Evolutionary conservation across 2,888 invertebrate species (phyloP).

Genomic region (Leistus spinibarbis): DNA sequence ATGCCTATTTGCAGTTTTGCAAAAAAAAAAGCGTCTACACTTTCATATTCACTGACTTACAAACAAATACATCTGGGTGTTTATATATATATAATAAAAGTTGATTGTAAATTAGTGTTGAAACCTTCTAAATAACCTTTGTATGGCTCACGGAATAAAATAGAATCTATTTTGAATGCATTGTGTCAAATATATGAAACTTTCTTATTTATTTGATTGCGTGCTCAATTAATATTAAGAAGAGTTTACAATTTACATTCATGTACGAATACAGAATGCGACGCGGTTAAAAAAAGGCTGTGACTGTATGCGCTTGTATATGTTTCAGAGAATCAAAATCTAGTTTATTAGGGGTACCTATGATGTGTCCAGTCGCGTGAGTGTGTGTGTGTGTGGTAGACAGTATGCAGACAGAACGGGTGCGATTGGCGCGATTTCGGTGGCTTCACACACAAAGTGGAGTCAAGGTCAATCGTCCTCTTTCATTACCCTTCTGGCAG

Average conservation of each 20-base stretch:
- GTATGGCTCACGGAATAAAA: background rate
- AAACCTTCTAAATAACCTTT: background rate
- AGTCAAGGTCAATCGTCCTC: conserved; percentile 31
- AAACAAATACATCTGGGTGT: too few relatives aligned
- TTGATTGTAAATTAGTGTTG: too few relatives aligned
- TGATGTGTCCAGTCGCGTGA: background rate
- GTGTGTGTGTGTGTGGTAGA: conserved; percentile 8
- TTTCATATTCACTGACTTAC: too few relatives aligned
- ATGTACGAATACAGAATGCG: background rate
- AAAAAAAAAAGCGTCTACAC: too few relatives aligned
- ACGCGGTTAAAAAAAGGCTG: too few relatives aligned
- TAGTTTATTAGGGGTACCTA: background rate
- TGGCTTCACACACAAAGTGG: conserved; percentile 29
- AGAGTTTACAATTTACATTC: background rate
- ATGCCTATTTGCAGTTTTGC: too few relatives aligned
- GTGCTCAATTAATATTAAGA: background rate
- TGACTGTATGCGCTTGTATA: too few relatives aligned
- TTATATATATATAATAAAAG: too few relatives aligned
- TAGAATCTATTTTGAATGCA: background rate
- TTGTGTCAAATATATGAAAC: background rate
- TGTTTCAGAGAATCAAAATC: too few relatives aligned
- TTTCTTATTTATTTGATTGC: background rate
- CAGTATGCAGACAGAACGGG: conserved; percentile 23
- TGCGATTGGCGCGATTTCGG: conserved; percentile 32
- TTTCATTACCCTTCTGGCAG: background rate